Conservation (phyloP, 2,797 vertebrate genomes). For the Setipinna tenuifilis region DNA sequence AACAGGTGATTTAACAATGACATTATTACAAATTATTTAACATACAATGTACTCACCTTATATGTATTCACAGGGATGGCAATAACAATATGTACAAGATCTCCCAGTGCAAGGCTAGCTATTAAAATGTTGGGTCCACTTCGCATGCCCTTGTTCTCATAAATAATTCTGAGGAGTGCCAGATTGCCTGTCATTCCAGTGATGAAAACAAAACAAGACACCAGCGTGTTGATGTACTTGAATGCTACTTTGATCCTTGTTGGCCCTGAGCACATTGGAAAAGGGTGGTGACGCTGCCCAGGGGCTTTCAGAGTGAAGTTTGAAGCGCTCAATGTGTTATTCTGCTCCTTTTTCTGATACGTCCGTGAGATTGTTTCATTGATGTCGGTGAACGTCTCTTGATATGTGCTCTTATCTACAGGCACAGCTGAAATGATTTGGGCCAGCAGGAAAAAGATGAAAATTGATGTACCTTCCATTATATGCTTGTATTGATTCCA, state of each 20-base stretch:
- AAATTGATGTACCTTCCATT: background rate
- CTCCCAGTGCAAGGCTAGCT: conserved; percentile 88
- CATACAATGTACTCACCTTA: conserved; percentile 77
- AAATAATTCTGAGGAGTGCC: conserved; percentile 87
- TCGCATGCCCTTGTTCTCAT: conserved; percentile 90
- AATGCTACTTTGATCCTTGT: conserved; percentile 82
- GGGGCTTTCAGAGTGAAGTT: conserved; percentile 49
- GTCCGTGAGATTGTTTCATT: conserved; percentile 8
- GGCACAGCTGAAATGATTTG: background rate
- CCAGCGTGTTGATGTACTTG: conserved; percentile 86
- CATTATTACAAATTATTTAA: background rate
- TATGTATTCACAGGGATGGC: conserved; percentile 90
- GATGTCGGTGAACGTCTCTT: background rate
- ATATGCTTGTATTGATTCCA: background rate
- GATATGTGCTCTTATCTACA: background rate
- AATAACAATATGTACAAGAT: conserved; percentile 88
- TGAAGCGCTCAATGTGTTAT: conserved; percentile 62
- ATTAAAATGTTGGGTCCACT: conserved; percentile 91
- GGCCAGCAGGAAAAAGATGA: background rate
- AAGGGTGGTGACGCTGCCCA: conserved; percentile 51
- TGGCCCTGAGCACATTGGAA: conserved; percentile 74
- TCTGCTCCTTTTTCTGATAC: conserved; percentile 1
- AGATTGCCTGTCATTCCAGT: conserved; percentile 88
- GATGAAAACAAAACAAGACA: conserved; percentile 86
- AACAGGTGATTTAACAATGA: background rate